Evolutionary conservation across 2,113 vertebrate species (phyloP).

Genomic region (Myodes glareolus): DNA sequence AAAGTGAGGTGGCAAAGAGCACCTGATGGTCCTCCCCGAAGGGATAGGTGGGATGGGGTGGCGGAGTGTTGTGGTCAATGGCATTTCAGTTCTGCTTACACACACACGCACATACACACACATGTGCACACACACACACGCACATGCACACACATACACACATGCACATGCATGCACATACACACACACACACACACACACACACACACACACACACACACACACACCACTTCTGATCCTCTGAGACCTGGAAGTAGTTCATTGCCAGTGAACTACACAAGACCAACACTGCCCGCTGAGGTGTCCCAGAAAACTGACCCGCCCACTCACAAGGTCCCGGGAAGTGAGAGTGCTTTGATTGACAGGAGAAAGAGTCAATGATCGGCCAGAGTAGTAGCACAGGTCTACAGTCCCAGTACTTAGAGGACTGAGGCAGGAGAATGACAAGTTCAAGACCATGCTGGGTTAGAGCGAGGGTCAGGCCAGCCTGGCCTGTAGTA

Average conservation of each 20-base stretch:
- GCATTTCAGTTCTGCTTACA: neutral
- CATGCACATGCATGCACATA: fast-evolving
- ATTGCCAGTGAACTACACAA: fast-evolving
- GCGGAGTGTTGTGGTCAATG: no score
- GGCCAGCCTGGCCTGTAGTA: neutral
- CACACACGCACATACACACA: neutral
- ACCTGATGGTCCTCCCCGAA: fast-evolving
- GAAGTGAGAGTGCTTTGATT: neutral
- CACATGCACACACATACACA: fast-evolving
- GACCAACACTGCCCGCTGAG: fast-evolving
- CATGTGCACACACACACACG: fast-evolving
- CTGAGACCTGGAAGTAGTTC: neutral
- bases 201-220: fast-evolving
- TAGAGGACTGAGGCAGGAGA: no score
- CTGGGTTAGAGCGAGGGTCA: neutral
- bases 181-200: fast-evolving
- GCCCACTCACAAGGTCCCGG: neutral
- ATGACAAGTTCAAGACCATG: neutral
- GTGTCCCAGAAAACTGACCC: fast-evolving
- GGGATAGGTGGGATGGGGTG: fast-evolving
- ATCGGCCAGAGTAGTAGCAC: neutral
- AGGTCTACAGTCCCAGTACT: neutral
- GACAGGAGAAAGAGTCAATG: fast-evolving
- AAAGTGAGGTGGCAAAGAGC: fast-evolving
- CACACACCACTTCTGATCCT: fast-evolving